Conservation (phyloP, 2,797 vertebrate species). For the Momotus momota region DNA sequence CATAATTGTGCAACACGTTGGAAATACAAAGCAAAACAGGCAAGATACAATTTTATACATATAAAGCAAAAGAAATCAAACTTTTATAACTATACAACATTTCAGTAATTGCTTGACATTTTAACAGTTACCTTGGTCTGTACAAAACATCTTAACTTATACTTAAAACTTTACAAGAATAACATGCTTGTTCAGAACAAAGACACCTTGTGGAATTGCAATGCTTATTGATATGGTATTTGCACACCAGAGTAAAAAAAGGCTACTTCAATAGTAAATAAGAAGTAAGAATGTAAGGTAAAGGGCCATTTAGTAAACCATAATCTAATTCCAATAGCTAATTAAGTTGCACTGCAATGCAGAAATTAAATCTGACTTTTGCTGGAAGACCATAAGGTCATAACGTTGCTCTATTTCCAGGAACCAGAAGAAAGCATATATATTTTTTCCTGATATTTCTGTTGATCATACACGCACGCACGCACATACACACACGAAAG, state of each 20-base stretch:
- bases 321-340: conserved; percentile 59
- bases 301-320: conserved; percentile 48
- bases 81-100: conserved; percentile 84
- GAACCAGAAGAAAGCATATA: conserved; percentile 53
- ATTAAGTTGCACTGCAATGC: conserved; percentile 41
- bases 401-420: conserved; percentile 49
- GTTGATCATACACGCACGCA: background rate
- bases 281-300: conserved; percentile 79
- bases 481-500: background rate
- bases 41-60: conserved; percentile 86
- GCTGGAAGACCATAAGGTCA: conserved; percentile 38
- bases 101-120: conserved; percentile 83
- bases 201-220: conserved; percentile 79
- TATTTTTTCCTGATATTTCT: conserved; percentile 55
- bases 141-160: conserved; percentile 83
- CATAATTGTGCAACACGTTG: conserved; percentile 89
- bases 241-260: conserved; percentile 75
- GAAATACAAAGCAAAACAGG: conserved; percentile 89
- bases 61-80: conserved; percentile 83
- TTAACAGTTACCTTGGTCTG: conserved; percentile 85
- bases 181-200: conserved; percentile 85
- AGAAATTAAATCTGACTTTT: conserved; percentile 64
- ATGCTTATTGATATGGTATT: conserved; percentile 68
- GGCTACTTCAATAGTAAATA: conserved; percentile 77
- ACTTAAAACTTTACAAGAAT: conserved; percentile 83